phyloP scores from a whole-genome alignment of 2,797 vertebrate genomes.

The Furcifer pardalis region DNA sequence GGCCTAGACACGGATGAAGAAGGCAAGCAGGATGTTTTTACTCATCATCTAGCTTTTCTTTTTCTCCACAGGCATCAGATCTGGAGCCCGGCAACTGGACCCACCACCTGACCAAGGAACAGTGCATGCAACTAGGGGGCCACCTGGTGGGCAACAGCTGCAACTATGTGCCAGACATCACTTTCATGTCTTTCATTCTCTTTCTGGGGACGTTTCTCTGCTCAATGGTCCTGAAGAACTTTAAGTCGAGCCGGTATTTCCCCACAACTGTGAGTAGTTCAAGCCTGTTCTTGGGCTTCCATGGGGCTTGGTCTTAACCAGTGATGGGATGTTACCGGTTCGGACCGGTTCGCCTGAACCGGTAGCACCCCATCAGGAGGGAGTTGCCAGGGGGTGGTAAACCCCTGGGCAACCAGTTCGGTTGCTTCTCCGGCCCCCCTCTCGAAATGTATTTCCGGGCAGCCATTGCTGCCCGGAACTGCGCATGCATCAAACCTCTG shows the following conservation, averaged over 20 bases:
- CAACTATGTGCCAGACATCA: slow-evolving; percentile 73
- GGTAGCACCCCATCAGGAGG: no score
- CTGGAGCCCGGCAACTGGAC: slow-evolving; percentile 39
- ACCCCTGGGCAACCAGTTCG: no score
- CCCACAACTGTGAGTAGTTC: slow-evolving; percentile 70
- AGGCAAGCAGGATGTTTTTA: background rate
- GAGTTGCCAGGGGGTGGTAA: no score
- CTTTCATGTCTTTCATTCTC: slow-evolving; percentile 78
- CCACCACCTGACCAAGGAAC: slow-evolving; percentile 59
- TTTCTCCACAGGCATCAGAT: slow-evolving; percentile 29
- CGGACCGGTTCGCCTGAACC: no score
- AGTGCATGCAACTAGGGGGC: slow-evolving; percentile 72
- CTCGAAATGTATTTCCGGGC: no score
- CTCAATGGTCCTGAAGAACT: slow-evolving; percentile 64
- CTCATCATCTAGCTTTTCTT: background rate
- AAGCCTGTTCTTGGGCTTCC: accelerated
- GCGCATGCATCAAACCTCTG: no score
- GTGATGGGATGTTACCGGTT: no score
- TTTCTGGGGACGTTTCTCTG: slow-evolving; percentile 77
- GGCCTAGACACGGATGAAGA: no score
- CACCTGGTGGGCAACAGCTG: slow-evolving; percentile 75
- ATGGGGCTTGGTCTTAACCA: background rate
- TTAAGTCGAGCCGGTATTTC: slow-evolving; percentile 77
- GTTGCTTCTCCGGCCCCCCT: no score
- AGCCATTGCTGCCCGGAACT: no score